Percentiles rank a stretch among this genome's conserved stretches.
Evolutionary conservation across 2,113 vertebrate genomes (phyloP).

Genomic region (Protobothrops flavoviridis): DNA sequence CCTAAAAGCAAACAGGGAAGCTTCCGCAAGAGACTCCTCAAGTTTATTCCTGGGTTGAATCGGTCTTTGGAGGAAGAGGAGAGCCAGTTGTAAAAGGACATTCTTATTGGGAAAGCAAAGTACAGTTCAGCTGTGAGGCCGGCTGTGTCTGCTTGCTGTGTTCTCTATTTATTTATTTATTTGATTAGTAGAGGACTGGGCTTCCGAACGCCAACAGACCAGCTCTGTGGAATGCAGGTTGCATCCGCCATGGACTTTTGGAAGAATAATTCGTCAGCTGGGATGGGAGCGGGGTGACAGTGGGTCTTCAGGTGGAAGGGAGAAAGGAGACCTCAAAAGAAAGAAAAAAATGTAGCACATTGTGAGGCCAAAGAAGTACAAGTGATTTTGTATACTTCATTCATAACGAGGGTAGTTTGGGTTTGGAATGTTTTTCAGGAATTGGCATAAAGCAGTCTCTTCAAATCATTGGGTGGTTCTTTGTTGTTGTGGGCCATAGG

Average conservation of each 20-base stretch:
- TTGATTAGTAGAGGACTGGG: neutral
- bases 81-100: slow-evolving; percentile 82
- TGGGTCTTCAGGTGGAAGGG: neutral
- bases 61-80: slow-evolving; percentile 92
- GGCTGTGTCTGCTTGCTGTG: neutral
- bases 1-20: slow-evolving; percentile 86
- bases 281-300: neutral
- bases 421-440: neutral
- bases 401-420: neutral
- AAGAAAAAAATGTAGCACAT: neutral
- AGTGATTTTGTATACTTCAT: neutral
- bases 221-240: neutral
- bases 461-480: neutral
- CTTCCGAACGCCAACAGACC: neutral
- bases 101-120: neutral
- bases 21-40: slow-evolving; percentile 86
- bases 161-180: slow-evolving; percentile 63
- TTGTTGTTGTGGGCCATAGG: neutral
- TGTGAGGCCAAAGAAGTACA: slow-evolving; percentile 15
- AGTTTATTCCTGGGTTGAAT: slow-evolving; percentile 95
- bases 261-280: neutral
- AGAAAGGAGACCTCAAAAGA: neutral
- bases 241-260: too few relatives aligned
- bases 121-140: fast-evolving
- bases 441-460: neutral